phyloP scores from a whole-genome alignment of 2,888 invertebrate species.

The Fissipunctia ypsillon region DNA sequence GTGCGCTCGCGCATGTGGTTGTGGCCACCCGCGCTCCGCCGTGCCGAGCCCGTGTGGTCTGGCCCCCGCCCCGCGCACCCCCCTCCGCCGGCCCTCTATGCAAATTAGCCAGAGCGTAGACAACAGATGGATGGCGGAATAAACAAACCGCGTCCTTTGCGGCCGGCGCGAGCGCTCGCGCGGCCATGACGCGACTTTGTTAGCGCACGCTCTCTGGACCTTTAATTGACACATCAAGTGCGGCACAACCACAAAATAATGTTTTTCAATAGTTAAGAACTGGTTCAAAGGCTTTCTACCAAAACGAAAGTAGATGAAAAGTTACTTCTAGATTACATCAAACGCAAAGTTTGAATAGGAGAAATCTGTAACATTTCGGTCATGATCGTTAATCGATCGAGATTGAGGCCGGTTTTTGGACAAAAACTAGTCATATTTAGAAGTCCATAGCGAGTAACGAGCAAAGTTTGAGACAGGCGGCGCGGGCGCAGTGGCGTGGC shows the following conservation, averaged over 20 bases:
- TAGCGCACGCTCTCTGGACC: slow-evolving; percentile 49
- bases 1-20: slow-evolving; percentile 88
- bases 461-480: slow-evolving; percentile 42
- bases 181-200: slow-evolving; percentile 60
- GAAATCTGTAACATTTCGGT: slow-evolving; percentile 72
- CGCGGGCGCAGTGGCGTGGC: slow-evolving; percentile 36
- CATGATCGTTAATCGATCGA: slow-evolving; percentile 74
- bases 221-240: slow-evolving; percentile 54
- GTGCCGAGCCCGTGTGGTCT: slow-evolving; percentile 91
- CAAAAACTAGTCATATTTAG: slow-evolving; percentile 73
- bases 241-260: slow-evolving; percentile 23
- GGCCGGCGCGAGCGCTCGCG: slow-evolving; percentile 68
- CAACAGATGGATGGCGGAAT: slow-evolving; percentile 91
- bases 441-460: slow-evolving; percentile 61
- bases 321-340: slow-evolving; percentile 33
- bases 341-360: slow-evolving; percentile 46
- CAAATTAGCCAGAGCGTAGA: slow-evolving; percentile 90
- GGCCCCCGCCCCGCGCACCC: slow-evolving; percentile 73
- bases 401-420: slow-evolving; percentile 72
- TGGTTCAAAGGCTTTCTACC: slow-evolving; percentile 37
- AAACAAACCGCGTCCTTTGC: slow-evolving; percentile 89
- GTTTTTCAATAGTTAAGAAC: slow-evolving; percentile 19
- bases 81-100: slow-evolving; percentile 86
- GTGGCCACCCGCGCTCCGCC: slow-evolving; percentile 90
- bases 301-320: slow-evolving; percentile 37